Evolutionary conservation across 2,113 vertebrate species (phyloP).

Genomic region (Ginglymostoma cirratum): DNA sequence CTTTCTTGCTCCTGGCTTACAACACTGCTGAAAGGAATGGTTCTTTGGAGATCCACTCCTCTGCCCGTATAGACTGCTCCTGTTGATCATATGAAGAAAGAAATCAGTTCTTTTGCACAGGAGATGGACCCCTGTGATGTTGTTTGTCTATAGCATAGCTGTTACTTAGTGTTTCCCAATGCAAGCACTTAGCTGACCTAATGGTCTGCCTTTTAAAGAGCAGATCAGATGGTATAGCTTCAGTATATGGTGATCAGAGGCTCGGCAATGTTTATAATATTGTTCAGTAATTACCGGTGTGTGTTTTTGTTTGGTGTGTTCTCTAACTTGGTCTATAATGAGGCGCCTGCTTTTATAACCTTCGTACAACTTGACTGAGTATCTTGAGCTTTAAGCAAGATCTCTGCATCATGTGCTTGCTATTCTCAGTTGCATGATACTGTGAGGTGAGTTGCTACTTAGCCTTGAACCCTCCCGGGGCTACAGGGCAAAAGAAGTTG

Average conservation of each 20-base stretch:
- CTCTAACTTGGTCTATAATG: background rate
- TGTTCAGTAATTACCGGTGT: background rate
- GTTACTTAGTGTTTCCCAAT: background rate
- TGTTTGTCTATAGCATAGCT: background rate
- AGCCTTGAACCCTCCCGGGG: background rate
- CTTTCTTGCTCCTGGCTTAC: background rate
- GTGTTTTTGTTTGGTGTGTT: background rate
- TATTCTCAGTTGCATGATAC: background rate
- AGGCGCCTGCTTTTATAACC: background rate
- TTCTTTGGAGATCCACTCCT: background rate
- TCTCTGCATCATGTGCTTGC: background rate
- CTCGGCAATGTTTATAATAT: background rate
- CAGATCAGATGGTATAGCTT: background rate
- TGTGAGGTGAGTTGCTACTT: background rate
- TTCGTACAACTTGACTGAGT: background rate
- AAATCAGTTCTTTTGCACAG: background rate
- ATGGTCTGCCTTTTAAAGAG: background rate
- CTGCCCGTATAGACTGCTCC: too few relatives aligned
- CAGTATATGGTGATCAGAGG: background rate
- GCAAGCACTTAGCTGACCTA: background rate
- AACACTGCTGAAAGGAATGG: background rate
- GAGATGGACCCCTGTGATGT: background rate
- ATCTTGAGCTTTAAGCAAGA: background rate
- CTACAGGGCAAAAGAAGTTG: background rate
- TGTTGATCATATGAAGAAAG: background rate